These are phyloP conservation scores for Barypeithes pellucidus DNA, from an alignment of 2,888 invertebrate species.

Conservation along the genomic window DNA sequence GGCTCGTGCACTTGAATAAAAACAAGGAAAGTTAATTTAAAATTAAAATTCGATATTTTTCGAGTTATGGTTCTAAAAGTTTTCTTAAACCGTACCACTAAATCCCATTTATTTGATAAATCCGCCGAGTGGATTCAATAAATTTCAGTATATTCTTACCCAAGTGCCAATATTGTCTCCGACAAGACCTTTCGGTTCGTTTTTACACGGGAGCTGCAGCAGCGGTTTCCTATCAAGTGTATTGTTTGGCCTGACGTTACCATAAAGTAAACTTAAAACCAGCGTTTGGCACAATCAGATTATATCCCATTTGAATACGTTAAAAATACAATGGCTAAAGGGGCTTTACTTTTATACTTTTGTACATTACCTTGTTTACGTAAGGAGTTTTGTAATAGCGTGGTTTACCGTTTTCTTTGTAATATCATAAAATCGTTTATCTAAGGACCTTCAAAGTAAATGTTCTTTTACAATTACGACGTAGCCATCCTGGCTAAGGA, in stretches of 20 bases:
- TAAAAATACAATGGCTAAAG: conserved; percentile 51
- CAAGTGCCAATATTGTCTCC: conserved; percentile 49
- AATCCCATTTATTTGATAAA: not conserved
- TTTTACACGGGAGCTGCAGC: conserved; percentile 43
- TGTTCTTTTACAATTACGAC: too few relatives aligned
- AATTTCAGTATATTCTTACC: conserved; percentile 38
- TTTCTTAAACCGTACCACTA: too few relatives aligned
- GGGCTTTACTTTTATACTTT: conserved; percentile 32
- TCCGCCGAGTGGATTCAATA: conserved; percentile 13
- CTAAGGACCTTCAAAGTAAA: too few relatives aligned
- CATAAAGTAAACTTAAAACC: conserved; percentile 52
- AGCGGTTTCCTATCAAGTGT: conserved; percentile 48
- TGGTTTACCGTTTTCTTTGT: not conserved
- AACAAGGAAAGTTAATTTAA: too few relatives aligned
- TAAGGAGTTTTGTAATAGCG: not conserved
- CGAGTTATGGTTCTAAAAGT: too few relatives aligned
- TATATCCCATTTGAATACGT: conserved; percentile 51
- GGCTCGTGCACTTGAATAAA: too few relatives aligned
- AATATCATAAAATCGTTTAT: too few relatives aligned
- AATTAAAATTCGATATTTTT: too few relatives aligned
- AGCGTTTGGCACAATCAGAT: conserved; percentile 54
- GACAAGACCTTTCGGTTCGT: conserved; percentile 37
- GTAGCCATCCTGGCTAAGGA: too few relatives aligned
- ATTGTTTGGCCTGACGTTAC: conserved; percentile 51
- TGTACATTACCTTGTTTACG: conserved; percentile 21